phyloP scores from a whole-genome alignment of 2,888 invertebrate genomes.

The Lithophane socia region DNA sequence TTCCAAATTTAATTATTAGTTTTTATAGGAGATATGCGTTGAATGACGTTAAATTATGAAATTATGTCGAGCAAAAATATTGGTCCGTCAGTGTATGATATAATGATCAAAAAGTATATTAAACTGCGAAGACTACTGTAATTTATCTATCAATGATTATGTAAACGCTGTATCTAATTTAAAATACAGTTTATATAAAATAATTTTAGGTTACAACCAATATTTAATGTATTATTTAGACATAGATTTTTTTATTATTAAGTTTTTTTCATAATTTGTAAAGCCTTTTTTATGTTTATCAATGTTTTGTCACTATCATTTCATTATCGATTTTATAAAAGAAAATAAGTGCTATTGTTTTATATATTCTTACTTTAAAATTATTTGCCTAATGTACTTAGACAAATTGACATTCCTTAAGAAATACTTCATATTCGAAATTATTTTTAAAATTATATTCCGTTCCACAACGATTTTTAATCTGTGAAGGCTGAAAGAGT shows the following conservation, averaged over 20 bases:
- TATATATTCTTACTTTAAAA: slow-evolving; percentile 21
- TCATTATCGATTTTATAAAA: slow-evolving; percentile 53
- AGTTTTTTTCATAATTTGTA: slow-evolving; percentile 63
- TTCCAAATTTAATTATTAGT: slow-evolving; percentile 49
- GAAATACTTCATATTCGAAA: slow-evolving; percentile 15
- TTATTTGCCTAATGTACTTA: slow-evolving; percentile 46
- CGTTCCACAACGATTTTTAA: slow-evolving; percentile 27
- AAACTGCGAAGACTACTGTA: slow-evolving; percentile 49
- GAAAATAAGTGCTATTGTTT: slow-evolving; percentile 22
- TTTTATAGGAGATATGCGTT: slow-evolving; percentile 46
- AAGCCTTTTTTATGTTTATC: slow-evolving; percentile 61
- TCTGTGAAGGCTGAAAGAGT: slow-evolving; percentile 43
- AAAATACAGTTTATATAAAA: slow-evolving; percentile 39
- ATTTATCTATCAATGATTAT: slow-evolving; percentile 58
- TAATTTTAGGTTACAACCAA: slow-evolving; percentile 63
- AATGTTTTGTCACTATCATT: slow-evolving; percentile 52
- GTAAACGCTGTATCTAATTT: slow-evolving; percentile 46
- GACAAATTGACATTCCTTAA: slow-evolving; percentile 37
- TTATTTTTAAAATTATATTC: slow-evolving; percentile 19
- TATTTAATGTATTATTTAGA: slow-evolving; percentile 71
- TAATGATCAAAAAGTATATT: slow-evolving; percentile 63
- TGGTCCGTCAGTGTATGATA: slow-evolving; percentile 35
- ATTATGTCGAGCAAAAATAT: slow-evolving; percentile 45
- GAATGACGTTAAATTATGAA: slow-evolving; percentile 35
- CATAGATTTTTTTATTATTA: slow-evolving; percentile 64